Conservation (phyloP, 2,113 vertebrate genomes). For the Pelvicachromis taeniatus region DNA sequence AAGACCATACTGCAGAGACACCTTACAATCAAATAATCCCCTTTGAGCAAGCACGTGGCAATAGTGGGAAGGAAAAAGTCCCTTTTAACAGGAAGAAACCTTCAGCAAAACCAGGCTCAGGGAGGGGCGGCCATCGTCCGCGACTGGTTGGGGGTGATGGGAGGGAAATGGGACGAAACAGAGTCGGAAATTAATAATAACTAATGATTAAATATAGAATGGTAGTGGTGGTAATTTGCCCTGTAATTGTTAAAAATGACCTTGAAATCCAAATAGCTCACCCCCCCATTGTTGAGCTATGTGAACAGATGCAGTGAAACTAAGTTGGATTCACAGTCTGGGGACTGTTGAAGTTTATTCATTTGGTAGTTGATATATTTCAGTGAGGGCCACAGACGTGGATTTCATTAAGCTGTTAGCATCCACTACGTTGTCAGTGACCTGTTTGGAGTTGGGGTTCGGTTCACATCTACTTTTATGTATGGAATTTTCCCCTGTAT, state of each 20-base stretch:
- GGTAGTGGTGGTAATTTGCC: neutral
- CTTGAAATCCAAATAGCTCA: neutral
- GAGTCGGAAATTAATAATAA: neutral
- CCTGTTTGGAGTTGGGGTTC: neutral
- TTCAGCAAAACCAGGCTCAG: neutral
- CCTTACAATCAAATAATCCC: neutral
- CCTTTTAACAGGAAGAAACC: neutral
- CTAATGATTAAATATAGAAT: neutral
- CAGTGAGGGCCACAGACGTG: neutral
- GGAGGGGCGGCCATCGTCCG: neutral
- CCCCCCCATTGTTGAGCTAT: neutral
- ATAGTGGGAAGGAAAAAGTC: neutral
- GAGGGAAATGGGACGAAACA: neutral
- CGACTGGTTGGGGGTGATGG: neutral
- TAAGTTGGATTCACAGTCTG: too few relatives aligned
- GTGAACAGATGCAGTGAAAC: neutral
- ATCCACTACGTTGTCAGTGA: too few relatives aligned
- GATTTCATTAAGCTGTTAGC: too few relatives aligned
- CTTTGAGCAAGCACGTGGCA: too few relatives aligned
- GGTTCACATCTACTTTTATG: neutral
- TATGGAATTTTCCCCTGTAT: neutral
- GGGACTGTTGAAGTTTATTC: neutral
- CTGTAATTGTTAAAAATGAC: neutral
- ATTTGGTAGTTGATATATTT: neutral
- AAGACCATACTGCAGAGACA: neutral